A percentile compares a stretch with the other conserved stretches of the same genome.
These are phyloP conservation scores for Chaetophractus vellerosus DNA, from an alignment of 2,797 vertebrate species.

Conservation along the genomic window DNA sequence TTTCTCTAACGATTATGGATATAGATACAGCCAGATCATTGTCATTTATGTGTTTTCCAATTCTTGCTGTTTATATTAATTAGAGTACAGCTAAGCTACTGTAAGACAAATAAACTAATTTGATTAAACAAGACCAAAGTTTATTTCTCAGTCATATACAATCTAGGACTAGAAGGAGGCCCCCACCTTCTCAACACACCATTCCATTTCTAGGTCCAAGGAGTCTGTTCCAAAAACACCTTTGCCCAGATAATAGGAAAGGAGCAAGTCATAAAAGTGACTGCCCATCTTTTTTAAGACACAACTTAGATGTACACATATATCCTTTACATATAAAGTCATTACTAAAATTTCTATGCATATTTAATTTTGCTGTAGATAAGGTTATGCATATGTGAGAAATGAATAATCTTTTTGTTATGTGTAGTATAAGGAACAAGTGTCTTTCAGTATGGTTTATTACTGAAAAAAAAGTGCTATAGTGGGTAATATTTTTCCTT, in stretches of 20 bases:
- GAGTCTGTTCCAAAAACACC: neutral
- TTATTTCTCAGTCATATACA: neutral
- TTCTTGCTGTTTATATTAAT: constrained; percentile 61
- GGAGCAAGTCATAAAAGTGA: neutral
- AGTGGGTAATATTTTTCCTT: constrained; percentile 38
- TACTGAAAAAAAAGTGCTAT: constrained; percentile 59
- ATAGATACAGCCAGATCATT: constrained; percentile 17
- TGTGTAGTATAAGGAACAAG: neutral
- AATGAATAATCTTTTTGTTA: neutral
- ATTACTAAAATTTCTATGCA: neutral
- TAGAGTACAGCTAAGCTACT: constrained; percentile 32
- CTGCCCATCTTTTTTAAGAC: neutral
- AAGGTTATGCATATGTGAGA: neutral
- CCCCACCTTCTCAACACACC: neutral
- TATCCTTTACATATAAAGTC: neutral
- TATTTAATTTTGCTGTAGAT: constrained; percentile 19
- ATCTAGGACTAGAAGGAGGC: neutral
- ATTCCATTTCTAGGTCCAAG: neutral
- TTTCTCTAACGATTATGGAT: constrained; percentile 55
- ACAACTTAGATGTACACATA: neutral
- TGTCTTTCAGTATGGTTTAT: constrained; percentile 25
- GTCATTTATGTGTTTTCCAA: neutral
- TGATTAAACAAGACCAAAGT: constrained; percentile 25
- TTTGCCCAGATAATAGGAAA: neutral
- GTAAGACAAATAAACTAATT: constrained; percentile 65